These are phyloP conservation scores for Agapostemon virescens DNA, from an alignment of 2,888 invertebrate genomes.

Conservation along the genomic window DNA sequence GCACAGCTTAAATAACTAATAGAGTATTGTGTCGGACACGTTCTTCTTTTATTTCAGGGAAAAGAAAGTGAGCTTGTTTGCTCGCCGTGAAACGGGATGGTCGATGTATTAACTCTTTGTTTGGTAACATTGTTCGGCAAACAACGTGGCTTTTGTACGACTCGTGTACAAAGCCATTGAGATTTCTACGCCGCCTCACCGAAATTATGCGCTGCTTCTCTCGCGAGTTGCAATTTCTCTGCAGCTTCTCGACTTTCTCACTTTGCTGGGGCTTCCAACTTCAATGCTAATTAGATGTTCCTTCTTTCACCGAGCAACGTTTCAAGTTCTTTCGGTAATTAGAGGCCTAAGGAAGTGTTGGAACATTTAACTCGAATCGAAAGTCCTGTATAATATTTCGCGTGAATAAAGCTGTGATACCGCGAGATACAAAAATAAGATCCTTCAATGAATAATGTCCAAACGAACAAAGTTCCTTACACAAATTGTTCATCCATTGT, in stretches of 20 bases:
- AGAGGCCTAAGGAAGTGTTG: background rate
- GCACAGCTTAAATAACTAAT: background rate
- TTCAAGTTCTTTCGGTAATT: conserved; percentile 3
- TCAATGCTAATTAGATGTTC: conserved; percentile 10
- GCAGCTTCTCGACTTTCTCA: conserved; percentile 3
- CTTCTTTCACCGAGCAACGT: background rate
- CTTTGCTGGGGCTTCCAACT: background rate
- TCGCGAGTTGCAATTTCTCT: background rate
- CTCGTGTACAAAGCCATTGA: conserved; percentile 14
- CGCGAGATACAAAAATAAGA: background rate
- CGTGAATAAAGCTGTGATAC: background rate
- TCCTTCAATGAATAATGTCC: background rate
- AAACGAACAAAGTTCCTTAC: background rate
- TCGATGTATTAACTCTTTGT: conserved; percentile 36
- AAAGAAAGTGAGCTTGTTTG: background rate
- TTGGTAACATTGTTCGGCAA: conserved; percentile 26
- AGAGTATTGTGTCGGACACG: background rate
- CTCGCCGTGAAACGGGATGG: conserved; percentile 3
- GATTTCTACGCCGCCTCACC: background rate
- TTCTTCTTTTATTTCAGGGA: conserved; percentile 4
- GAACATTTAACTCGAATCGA: conserved; percentile 11
- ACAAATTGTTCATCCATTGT: background rate
- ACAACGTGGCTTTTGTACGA: conserved; percentile 19
- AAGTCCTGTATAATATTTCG: background rate
- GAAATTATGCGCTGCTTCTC: conserved; percentile 10